These are phyloP conservation scores for Protomyctophum bolini DNA, from an alignment of 2,113 vertebrate species.

Conservation along the genomic window DNA sequence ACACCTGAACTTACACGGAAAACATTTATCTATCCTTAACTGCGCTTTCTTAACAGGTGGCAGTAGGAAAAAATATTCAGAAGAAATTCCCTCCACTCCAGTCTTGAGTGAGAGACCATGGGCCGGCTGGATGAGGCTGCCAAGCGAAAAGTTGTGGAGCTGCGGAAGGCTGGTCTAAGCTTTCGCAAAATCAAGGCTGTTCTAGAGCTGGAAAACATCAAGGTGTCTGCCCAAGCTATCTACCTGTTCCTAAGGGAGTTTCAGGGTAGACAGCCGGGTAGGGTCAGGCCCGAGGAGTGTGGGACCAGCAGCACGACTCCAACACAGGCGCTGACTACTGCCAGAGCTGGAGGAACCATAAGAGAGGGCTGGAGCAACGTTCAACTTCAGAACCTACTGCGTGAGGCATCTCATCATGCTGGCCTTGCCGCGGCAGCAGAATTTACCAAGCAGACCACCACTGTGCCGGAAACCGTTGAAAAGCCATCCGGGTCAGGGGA, in stretches of 20 bases:
- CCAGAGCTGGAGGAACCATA: neutral
- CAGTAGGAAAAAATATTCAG: neutral
- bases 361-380: conserved; percentile 70
- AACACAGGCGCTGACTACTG: neutral
- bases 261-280: conserved; percentile 71
- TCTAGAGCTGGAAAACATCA: conserved; percentile 87
- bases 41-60: neutral
- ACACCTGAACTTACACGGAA: too few species aligned
- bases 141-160: conserved; percentile 87
- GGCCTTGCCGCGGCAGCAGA: conserved; percentile 47
- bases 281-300: conserved; percentile 62
- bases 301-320: conserved; percentile 5
- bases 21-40: neutral
- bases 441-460: conserved; percentile 53
- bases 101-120: conserved; percentile 64
- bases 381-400: conserved; percentile 69
- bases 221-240: conserved; percentile 84
- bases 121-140: conserved; percentile 84
- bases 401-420: conserved; percentile 59
- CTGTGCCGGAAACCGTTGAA: conserved; percentile 25
- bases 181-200: conserved; percentile 89
- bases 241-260: conserved; percentile 86
- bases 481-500: neutral
- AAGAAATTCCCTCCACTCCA: neutral
- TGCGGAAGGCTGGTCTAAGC: conserved; percentile 84